Conservation (phyloP, 2,797 vertebrate species). For the Harpagifer antarcticus region DNA sequence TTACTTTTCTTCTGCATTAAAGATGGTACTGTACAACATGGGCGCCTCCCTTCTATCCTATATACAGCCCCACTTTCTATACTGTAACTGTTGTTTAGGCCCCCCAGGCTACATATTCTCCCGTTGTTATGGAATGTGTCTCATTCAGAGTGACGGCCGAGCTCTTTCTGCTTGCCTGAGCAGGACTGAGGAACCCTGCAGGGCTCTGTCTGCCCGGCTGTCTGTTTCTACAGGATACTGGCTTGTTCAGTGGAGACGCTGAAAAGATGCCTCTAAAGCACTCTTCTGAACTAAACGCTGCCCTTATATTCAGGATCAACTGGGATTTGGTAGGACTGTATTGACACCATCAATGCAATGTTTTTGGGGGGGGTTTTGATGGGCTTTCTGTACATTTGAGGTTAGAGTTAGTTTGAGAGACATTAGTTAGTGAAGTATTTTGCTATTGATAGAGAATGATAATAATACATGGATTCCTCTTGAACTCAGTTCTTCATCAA, state of each 20-base stretch:
- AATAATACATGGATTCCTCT: background rate
- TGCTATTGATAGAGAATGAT: background rate
- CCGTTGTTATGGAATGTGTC: constrained; percentile 76
- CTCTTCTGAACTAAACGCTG: constrained; percentile 2
- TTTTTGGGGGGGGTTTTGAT: too few relatives aligned
- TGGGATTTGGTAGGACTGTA: background rate
- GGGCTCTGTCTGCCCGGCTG: constrained; percentile 63
- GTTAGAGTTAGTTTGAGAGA: background rate
- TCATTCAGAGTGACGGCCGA: constrained; percentile 66
- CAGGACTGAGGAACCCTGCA: constrained; percentile 75
- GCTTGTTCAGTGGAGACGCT: constrained; percentile 12
- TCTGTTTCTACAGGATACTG: constrained; percentile 51
- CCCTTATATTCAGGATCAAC: background rate
- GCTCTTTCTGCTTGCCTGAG: constrained; percentile 80
- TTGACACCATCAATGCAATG: too few relatives aligned
- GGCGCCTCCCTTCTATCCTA: constrained; percentile 10
- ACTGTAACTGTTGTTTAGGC: constrained; percentile 64
- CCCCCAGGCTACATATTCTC: constrained; percentile 63
- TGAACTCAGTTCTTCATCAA: background rate
- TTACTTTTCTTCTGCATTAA: constrained; percentile 19
- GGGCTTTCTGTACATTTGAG: background rate
- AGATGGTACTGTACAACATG: constrained; percentile 24
- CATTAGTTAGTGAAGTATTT: background rate
- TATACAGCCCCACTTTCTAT: constrained; percentile 13
- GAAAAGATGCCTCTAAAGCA: constrained; percentile 35